Evolutionary conservation across 2,797 vertebrate genomes (phyloP), one percentile per base, ranked within the genome.

Genomic region (Alcedo atthis): DNA sequence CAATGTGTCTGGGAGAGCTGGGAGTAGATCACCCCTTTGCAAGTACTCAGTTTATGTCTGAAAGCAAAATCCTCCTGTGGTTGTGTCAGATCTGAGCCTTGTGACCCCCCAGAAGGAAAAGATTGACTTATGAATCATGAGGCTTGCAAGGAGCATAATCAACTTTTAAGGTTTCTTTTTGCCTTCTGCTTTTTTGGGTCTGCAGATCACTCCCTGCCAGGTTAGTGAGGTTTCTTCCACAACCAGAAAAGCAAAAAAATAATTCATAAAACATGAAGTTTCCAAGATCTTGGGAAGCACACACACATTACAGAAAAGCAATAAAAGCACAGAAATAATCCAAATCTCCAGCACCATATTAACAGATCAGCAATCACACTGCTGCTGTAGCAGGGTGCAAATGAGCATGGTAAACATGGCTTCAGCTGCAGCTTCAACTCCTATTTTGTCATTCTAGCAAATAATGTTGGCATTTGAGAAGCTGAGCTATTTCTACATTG

Each of bases 181-280:
- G 30, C 61, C 28, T 71, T 68, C 54, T 73, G 26, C 2, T 58
- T 85, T 85, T 94, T 64, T 49, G 37, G 78, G 46, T 69, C 55
- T 85, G 33, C 37, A 70, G 51, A 59, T 46, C 25, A n/a, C 26
- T 67, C 75, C 19, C 49, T 66, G 55, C 55, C 63, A 79, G 24
- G 43, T 68, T 67, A 78, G 70, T 8, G 59, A 46, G 24, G 9
- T 94, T 83, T 85, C 26, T 19, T 90, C 48, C 17, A 18, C 28
- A 30, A 53, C 32, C 37, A 62, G 49, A 77, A 89, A 83, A 30
- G 51, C 84, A 90, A 59, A 11, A 24, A 78, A 88, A 90, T 49
- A 8, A 68, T 64, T 51, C 62, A 42, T 83, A 68, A 93, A 74
- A 66, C 26, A 58, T 55, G 20, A 88, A 76, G 24, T 76, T 83